Base-by-base conservation (phyloP, 2,797 vertebrate genomes). In the Percopsis omiscomaycus region DNA sequence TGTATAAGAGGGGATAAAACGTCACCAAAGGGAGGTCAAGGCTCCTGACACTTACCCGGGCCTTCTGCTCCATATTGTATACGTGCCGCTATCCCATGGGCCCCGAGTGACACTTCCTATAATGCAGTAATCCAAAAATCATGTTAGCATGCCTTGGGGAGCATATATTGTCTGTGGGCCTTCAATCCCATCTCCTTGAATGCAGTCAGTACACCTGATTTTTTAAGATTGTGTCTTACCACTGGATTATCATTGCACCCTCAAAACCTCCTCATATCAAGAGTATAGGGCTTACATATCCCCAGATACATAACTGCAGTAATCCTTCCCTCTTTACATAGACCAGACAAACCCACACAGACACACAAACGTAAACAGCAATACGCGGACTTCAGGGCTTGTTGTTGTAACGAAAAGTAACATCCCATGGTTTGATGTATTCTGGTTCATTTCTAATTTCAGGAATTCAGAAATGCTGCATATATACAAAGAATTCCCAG, bases 121-220 rank as follows among this genome's bases (percentile, higher is more conserved):
- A 87, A 88, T 88, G 82, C 90, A 82, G 75, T 91, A 90, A 91
- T 90, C 88, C 86, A 88, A 83, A 88, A 89, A 90, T 87, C 89
- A 88, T 91, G 88, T 89, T 84, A 82, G 78, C 77, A 61, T 86
- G 66, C 80, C 78, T 71, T 66, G 85, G 84, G 87, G 82, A 73
- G 89, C 69, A 84, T 82, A 87, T 73, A 86, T 74, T 88, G 73
- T 77, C 82, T 87, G 83, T 84, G 76, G 74, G 75, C 77, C 77
- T 80, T 77, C 86, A 89, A 86, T 87, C 86, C 85, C 77, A 84
- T 91, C 87, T 89, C 79, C 78, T 69, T 81, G 81, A 84, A 87
- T 85, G 71, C 73, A 82, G 70, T 55, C 71, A 29, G 70, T 74
- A 51, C 61, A 62, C 77, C 72, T 77, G 78, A 80, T 84, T 85